Evolutionary conservation across 2,113 vertebrate genomes (phyloP), one percentile per base, ranked within the genome.

Genomic region (Crotophaga sulcirostris): DNA sequence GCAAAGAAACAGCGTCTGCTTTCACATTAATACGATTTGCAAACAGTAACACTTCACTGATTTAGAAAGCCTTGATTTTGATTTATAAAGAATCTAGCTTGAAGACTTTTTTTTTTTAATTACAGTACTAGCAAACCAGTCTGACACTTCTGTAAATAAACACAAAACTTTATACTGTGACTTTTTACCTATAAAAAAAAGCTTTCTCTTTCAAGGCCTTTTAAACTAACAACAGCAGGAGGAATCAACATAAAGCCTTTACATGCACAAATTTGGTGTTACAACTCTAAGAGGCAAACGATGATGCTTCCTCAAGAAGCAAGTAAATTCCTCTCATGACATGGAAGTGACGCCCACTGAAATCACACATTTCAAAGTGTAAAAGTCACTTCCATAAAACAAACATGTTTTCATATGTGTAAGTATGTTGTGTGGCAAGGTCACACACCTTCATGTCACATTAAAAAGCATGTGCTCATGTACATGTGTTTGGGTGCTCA

Each of bases 331-430:
- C 26, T 62, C 24, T 86, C 44, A 40, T 40, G 10, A 51, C 16
- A 2, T 62, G 9, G 45, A 51, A 75, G n/a, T 45, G 2, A 33
- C 7, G 19, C 23, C 29, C n/a, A 51, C 17, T n/a, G 10, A 83
- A 70, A 7, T 14, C 7, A 36, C 16, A 79, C 7, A 16, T 42
- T 60, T 24, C 38, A 54, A 85, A 69, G 58, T 2, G 3, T 55
- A 64, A 74, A 86, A 79, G 7, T 45, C 38, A 45, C 28, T 91
- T 78, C 25, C 16, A 45, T 56, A 52, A 66, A 79, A 45, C 17
- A 36, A 78, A 12, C 6, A 25, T 5, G 11, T 10, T 58, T 87
- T 79, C 16, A 62, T 17, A 49, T 0, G 0, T 66, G 5, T 8
- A 56, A 67, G 16, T 42, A 56, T 73, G 84, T 56, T 42, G 12